Base-by-base conservation (phyloP, 64 coral and sea anemone species). In the Montipora foliosa region DNA sequence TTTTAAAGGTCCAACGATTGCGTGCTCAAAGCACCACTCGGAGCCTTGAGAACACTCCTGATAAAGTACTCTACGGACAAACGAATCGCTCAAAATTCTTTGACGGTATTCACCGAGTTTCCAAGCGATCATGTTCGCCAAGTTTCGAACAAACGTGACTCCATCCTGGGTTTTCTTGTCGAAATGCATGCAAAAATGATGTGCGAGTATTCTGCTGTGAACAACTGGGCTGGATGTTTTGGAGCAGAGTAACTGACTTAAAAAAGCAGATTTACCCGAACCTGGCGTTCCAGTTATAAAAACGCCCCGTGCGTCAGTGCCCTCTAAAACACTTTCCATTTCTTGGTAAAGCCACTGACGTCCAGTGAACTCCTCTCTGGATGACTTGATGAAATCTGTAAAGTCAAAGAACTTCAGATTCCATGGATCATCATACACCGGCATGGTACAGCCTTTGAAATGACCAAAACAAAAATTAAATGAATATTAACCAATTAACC, bases 241-340 rank as follows among this genome's bases (percentile, higher is more conserved):
- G 1, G 98, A 96, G 70, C 98, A 96, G 78, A 99, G 94, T 3
- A 99, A 78, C 21, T 99, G 68, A 25, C 95, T 89, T 3, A 99
- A 29, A 17, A 99, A 69, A 14, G 98, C 84, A 15, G 98, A 92
- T 76, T 99, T 99, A 73, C 98, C 98, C 25, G 94, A 92, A 9
- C 98, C 98, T 37, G 98, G 98, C 67, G 93, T 93, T 46, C 92
- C 98, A 20, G 89, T 99, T 50, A 99, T 96, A 2, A 99, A 82
- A 50, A 96, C 74, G 37, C 95, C 95, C 5, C 57, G 70, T 15
- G 52, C 73, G 4, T 59, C 44, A 12, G 48, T 92, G 7, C 75
- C 29, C 4, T 79, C 52, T 17, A 89, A 55, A 12, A 77, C 69
- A 49, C 75, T 60, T 79, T 82, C 87, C 57, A 99, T 14, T 51